phyloP scores from a whole-genome alignment of 2,797 vertebrate species.

The Poeciliopsis presidionis region DNA sequence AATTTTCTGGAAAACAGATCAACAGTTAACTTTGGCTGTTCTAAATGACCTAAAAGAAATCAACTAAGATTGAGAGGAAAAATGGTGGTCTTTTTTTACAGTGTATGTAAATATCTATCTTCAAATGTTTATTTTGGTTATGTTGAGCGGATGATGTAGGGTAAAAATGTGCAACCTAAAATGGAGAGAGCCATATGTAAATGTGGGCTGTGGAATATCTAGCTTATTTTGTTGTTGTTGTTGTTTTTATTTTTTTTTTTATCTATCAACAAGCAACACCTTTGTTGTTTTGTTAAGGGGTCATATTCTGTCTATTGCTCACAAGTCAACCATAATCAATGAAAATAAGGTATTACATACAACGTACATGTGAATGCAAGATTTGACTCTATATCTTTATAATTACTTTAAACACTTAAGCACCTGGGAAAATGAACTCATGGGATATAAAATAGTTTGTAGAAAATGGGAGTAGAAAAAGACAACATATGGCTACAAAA shows the following conservation, averaged over 20 bases:
- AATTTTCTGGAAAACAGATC: neutral
- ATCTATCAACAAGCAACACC: neutral
- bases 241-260: neutral
- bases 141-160: constrained; percentile 22
- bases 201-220: constrained; percentile 53
- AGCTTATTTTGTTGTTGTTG: neutral
- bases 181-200: constrained; percentile 56
- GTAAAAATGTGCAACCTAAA: constrained; percentile 24
- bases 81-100: neutral
- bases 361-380: neutral
- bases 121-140: constrained; percentile 34
- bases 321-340: neutral
- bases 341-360: neutral
- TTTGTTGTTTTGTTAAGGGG: neutral
- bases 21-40: neutral
- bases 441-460: neutral
- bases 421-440: neutral
- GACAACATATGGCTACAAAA: too few relatives aligned
- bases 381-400: neutral
- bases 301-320: neutral
- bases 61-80: neutral
- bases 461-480: neutral
- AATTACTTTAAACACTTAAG: neutral
- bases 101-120: neutral
- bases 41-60: neutral